Evolutionary conservation across 2,888 invertebrate species (phyloP).

Genomic region (Rotaria macrura): DNA sequence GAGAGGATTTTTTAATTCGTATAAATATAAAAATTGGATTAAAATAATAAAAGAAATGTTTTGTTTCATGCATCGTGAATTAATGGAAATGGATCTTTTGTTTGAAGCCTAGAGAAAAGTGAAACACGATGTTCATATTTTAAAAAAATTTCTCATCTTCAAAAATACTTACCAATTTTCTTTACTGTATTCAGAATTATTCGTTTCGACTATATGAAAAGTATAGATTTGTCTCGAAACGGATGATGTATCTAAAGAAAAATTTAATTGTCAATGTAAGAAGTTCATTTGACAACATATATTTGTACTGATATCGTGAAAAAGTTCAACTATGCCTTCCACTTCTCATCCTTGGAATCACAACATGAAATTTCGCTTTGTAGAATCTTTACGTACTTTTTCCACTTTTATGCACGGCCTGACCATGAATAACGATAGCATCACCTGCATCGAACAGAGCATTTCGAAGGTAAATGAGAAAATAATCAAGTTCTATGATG

Average conservation of each 20-base stretch:
- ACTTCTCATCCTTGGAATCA: too few species aligned
- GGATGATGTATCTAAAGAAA: conserved; percentile 58
- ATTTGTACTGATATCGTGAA: too few species aligned
- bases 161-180: conserved; percentile 65
- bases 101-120: not conserved
- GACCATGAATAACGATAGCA: conserved; percentile 76
- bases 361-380: not conserved
- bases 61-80: not conserved
- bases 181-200: conserved; percentile 63
- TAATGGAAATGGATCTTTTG: not conserved
- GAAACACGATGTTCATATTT: not conserved
- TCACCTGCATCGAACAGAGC: conserved; percentile 55
- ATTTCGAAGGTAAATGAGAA: conserved; percentile 16
- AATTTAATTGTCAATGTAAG: too few species aligned
- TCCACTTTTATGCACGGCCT: conserved; percentile 82
- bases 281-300: too few species aligned
- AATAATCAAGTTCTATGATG: not conserved
- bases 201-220: conserved; percentile 77
- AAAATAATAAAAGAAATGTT: too few species aligned
- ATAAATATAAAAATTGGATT: too few species aligned
- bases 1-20: too few species aligned
- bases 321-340: too few species aligned
- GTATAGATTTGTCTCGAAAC: conserved; percentile 84
- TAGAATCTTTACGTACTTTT: conserved; percentile 50
- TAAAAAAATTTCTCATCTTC: not conserved